A percentile compares a stretch with the other conserved stretches of the same genome.
Conservation (phyloP, 2,888 invertebrate species). For the Nephrotoma flavescens region DNA sequence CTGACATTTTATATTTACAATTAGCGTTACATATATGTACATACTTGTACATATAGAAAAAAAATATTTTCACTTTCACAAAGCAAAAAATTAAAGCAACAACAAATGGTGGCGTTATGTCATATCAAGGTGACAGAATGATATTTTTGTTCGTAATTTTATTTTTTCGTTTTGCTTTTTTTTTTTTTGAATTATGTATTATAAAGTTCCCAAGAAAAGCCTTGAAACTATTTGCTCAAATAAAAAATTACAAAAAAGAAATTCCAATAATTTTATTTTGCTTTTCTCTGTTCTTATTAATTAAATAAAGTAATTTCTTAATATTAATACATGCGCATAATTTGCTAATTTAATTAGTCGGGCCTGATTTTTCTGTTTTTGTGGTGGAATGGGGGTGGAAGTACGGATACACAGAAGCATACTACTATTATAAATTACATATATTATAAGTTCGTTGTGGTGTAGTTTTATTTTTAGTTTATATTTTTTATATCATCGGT, state of each 20-base stretch:
- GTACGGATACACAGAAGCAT: background rate
- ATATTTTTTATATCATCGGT: background rate
- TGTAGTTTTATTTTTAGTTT: background rate
- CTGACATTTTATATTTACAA: background rate
- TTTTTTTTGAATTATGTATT: background rate
- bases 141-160: background rate
- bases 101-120: background rate
- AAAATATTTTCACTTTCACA: background rate
- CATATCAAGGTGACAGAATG: background rate
- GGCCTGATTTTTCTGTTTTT: background rate
- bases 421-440: background rate
- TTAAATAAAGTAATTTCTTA: background rate
- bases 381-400: background rate
- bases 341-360: background rate
- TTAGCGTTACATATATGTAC: background rate
- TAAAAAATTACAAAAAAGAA: background rate
- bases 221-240: background rate
- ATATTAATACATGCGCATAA: background rate
- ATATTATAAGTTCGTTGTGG: background rate
- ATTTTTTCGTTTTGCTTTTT: too few species aligned
- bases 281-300: background rate
- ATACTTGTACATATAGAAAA: background rate
- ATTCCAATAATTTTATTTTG: background rate
- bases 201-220: background rate
- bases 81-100: background rate